phyloP scores from a whole-genome alignment of 1,140 invertebrate genomes.

The Drosophila carrolli region DNA sequence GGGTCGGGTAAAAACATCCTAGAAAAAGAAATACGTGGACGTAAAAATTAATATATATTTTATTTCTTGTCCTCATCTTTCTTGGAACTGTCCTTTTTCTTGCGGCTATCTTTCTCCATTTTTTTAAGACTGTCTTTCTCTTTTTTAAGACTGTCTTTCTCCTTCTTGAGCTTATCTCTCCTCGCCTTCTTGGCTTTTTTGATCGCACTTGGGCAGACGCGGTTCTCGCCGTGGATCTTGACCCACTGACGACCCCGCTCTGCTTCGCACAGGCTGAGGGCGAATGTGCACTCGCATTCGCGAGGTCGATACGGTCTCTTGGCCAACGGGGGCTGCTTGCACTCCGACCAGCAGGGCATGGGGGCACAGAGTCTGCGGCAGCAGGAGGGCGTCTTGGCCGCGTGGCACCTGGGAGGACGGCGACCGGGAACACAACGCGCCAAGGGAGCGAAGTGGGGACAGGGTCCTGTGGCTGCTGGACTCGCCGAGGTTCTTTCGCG shows the following conservation, averaged over 20 bases:
- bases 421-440: conserved; percentile 20
- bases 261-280: conserved; percentile 20
- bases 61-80: background rate
- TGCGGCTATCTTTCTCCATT: too few species aligned
- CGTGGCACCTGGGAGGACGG: conserved; percentile 27
- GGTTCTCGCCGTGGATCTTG: conserved; percentile 1
- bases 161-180: background rate
- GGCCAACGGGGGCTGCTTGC: conserved; percentile 21
- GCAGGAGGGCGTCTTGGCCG: conserved; percentile 12
- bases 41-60: conserved; percentile 2
- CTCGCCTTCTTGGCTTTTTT: background rate
- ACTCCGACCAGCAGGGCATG: conserved; percentile 50
- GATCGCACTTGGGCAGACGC: conserved; percentile 17
- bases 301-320: background rate
- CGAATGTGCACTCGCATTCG: conserved; percentile 36
- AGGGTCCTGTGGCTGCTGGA: background rate
- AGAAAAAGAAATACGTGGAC: too few species aligned
- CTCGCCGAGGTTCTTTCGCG: background rate
- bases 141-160: background rate
- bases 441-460: conserved; percentile 28
- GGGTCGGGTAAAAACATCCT: conserved; percentile 7
- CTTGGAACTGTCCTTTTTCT: background rate
- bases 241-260: conserved; percentile 8
- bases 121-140: background rate
- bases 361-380: conserved; percentile 44